Evolutionary conservation across 2,888 invertebrate species (phyloP), one percentile per base, ranked within the genome.

Genomic region (Athetis lepigone): DNA sequence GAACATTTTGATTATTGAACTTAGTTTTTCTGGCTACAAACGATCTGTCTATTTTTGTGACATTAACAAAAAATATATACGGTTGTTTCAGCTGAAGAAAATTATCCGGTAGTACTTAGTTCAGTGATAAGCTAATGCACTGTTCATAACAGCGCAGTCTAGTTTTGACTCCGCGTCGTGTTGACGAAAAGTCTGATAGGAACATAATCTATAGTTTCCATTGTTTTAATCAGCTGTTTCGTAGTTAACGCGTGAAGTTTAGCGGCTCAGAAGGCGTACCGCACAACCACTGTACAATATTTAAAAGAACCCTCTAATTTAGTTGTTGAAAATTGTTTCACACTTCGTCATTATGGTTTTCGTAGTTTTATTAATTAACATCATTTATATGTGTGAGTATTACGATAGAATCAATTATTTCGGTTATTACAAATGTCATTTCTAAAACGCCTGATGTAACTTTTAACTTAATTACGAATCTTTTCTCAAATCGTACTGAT

Each of bases 151-250:
- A 19, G 19, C 40, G 39, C 58, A 70, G 76, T 73, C 19, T 59
- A 37, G 43, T 59, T 52, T 21, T 25, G 18, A 51, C 40, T 47
- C 43, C 36, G 13, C 27, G 16, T 42, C 21, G 49, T 45, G 58
- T 60, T 56, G 40, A 55, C 23, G 18, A 50, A 71, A 55, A 57
- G 36, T 64, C 49, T 40, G 16, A 47, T 46, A 29, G 50, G 45
- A 16, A 29, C 21, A 36, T n/a, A n/a, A n/a, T 61, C 72, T 16
- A 80, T 55, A 79, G 83, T 77, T 85, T 85, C 82, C 68, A 71
- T 54, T 85, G 76, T 85, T 76, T 52, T 45, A 61, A 80, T 72
- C 71, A 79, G 69, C 70, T 77, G 74, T 72, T 80, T 65, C 46
- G 70, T 67, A 56, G 74, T 58, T 76, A 75, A 58, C 60, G 58